Percentiles rank a stretch among this genome's conserved stretches.
Conservation (phyloP, 2,888 invertebrate species). For the Tetragnatha montana region DNA sequence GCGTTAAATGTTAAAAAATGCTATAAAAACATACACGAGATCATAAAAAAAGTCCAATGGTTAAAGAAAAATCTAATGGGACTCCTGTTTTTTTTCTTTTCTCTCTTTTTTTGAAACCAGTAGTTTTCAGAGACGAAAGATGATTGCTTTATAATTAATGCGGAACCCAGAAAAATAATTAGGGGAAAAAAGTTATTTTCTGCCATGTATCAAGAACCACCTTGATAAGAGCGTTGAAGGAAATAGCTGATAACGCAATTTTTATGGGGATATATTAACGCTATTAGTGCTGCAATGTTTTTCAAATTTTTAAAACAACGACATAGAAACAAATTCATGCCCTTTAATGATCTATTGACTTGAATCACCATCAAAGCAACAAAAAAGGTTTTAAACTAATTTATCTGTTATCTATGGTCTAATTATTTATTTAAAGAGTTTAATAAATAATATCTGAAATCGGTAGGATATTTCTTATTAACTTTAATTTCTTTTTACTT, state of each 20-base stretch:
- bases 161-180: constrained; percentile 19
- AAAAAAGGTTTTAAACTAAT: not conserved
- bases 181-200: constrained; percentile 20
- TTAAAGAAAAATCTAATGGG: constrained; percentile 3
- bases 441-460: no score
- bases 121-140: constrained; percentile 28
- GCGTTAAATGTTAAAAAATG: not conserved
- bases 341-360: constrained; percentile 42
- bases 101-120: not conserved
- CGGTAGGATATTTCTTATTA: no score
- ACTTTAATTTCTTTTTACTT: no score
- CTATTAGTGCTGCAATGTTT: constrained; percentile 46
- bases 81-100: not conserved
- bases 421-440: no score
- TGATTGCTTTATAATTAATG: constrained; percentile 48
- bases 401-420: not conserved
- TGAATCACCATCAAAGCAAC: not conserved
- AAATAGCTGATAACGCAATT: constrained; percentile 35
- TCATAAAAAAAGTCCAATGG: not conserved
- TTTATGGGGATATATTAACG: constrained; percentile 44
- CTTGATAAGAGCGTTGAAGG: constrained; percentile 10
- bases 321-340: constrained; percentile 27
- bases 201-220: constrained; percentile 25
- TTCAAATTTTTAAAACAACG: constrained; percentile 36
- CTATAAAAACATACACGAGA: not conserved